phyloP scores from a whole-genome alignment of 2,888 invertebrate genomes.

The Erynnis tages region DNA sequence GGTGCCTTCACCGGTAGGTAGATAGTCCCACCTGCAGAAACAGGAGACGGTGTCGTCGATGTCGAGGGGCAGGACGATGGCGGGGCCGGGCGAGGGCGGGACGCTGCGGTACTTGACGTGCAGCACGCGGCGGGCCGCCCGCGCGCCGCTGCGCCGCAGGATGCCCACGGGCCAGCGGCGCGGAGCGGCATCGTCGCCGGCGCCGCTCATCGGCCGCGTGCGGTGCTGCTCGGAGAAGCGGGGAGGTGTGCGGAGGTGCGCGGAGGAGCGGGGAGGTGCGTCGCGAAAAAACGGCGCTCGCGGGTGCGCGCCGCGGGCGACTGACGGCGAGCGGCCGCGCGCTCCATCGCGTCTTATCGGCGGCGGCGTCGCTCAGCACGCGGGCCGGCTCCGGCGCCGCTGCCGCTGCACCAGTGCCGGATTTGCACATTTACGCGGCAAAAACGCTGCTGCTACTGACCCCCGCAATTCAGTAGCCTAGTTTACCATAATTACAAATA shows the following conservation, averaged over 20 bases:
- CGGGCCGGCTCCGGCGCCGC: neutral
- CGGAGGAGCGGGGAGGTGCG: slow-evolving; percentile 24
- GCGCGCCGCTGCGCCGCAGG: slow-evolving; percentile 63
- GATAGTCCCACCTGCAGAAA: slow-evolving; percentile 86
- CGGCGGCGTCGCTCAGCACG: slow-evolving; percentile 40
- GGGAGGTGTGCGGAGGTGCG: slow-evolving; percentile 19
- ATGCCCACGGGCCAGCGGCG: slow-evolving; percentile 64
- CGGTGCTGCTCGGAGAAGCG: slow-evolving; percentile 25
- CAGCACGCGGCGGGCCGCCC: slow-evolving; percentile 60
- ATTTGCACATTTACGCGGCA: too few species aligned
- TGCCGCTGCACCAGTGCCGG: too few species aligned
- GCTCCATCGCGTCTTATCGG: slow-evolving; percentile 28
- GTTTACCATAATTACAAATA: too few species aligned
- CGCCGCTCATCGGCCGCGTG: slow-evolving; percentile 46
- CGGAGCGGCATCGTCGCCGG: slow-evolving; percentile 41
- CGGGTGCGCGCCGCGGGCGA: slow-evolving; percentile 32
- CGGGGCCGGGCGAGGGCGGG: slow-evolving; percentile 44
- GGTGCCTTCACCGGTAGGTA: neutral
- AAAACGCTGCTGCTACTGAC: too few species aligned
- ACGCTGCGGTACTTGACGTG: slow-evolving; percentile 70
- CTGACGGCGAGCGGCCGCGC: slow-evolving; percentile 29
- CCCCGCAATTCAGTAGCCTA: too few species aligned
- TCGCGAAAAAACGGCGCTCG: slow-evolving; percentile 24
- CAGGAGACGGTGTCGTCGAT: slow-evolving; percentile 89
- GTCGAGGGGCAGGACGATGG: slow-evolving; percentile 70